Base-by-base conservation (phyloP, 2,113 vertebrate species). In the Apodemus speciosus region DNA sequence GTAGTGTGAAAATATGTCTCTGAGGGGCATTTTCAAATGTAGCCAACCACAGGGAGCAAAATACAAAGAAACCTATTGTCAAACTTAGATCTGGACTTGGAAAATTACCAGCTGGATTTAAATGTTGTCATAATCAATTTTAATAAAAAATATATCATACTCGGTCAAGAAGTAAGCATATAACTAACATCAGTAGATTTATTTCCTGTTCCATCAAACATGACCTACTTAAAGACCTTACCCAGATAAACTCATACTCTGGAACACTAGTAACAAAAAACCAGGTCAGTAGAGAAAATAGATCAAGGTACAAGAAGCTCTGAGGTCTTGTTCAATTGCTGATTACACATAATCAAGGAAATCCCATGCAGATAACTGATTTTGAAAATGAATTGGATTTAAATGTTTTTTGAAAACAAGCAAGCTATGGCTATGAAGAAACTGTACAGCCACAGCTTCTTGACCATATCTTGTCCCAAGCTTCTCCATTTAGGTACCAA, bases 61-160 rank as follows among this genome's bases (percentile, higher is more conserved):
- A 43, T 32, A 51, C 40, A 8, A 90, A 90, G n/a, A 49, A 11
- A 21, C 76, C 46, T 56, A 76, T 2, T 64, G 32, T 89, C 58
- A 81, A 94, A 81, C n/a, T 73, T 49, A 88, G 56, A 91, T 88
- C 25, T 15, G 25, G 60, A 85, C 53, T 81, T 85, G 56, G 18
- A 81, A 94, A 66, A 71, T 46, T 43, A 85, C 20, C 3, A 94
- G 40, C 9, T 64, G 18, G 23, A 81, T 18, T 94, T 91, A 69
- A 73, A 62, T 73, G 93, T 9, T 49, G 10, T 58, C 30, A 81
- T 2, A 72, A 73, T 75, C 85, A 66, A 43, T 86, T 60, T 81
- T 62, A 85, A 93, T 85, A 69, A 89, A 88, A 88, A 95, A 73
- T 30, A 68, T 18, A 79, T 83, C 32, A 85, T 64, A 79, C 79